phyloP scores from a whole-genome alignment of 2,797 vertebrate species.

The Neosilurus hyrtlii region DNA sequence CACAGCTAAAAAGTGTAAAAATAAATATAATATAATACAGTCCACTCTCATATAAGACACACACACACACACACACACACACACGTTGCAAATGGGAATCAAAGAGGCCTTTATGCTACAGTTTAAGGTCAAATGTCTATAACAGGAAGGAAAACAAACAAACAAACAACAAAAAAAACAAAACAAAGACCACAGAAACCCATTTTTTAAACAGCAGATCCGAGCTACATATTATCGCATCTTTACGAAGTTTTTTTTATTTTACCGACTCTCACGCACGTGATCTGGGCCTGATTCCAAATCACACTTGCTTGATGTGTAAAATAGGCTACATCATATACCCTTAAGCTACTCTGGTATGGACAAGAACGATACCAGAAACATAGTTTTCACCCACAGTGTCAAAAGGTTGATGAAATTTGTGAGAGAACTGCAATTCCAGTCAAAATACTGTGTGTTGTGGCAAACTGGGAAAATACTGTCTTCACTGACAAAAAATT shows the following conservation, averaged over 20 bases:
- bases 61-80: neutral
- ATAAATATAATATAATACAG: neutral
- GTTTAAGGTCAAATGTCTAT: slow-evolving; percentile 4
- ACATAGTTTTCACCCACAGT: neutral
- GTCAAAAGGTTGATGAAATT: neutral
- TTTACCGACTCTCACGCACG: neutral
- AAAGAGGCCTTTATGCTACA: slow-evolving; percentile 15
- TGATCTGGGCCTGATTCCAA: slow-evolving; percentile 6
- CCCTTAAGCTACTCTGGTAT: neutral
- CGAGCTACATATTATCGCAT: neutral
- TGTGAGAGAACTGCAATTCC: neutral
- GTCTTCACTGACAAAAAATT: neutral
- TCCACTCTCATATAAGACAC: neutral
- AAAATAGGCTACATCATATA: neutral
- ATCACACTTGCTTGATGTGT: neutral
- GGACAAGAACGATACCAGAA: neutral
- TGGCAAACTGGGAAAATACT: neutral
- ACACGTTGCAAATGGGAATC: slow-evolving; percentile 19
- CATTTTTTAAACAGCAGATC: neutral
- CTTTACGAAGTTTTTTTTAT: neutral
- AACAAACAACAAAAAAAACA: neutral
- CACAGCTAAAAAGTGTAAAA: slow-evolving; percentile 3
- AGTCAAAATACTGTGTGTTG: neutral
- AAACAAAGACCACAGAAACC: neutral
- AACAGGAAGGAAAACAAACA: neutral